Base-by-base conservation (phyloP, 2,888 invertebrate genomes). In the Polyommatus iphigenia region DNA sequence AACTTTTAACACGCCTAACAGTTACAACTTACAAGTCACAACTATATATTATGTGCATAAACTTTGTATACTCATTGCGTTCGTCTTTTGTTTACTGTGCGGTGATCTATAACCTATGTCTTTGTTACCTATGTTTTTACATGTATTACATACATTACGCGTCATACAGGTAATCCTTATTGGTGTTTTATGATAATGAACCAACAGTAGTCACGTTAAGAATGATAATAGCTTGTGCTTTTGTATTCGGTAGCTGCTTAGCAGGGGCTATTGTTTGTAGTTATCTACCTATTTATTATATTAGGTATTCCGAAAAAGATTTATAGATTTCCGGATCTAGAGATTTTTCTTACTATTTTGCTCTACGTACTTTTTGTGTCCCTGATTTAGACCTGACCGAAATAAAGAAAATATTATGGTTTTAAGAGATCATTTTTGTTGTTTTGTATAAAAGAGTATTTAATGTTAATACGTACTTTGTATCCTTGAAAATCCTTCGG, bases 401-500 rank as follows among this genome's bases (percentile, higher is more conserved):
- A 54, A 54, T 54, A 54, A 54, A 15, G 18, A 1, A 15, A 54
- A 62, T 24, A 4, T 10, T 2, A 24, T 15, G 32, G 15, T 32
- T 18, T 15, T 54, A 54, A 15, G 4, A 32, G 18, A 15, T 32
- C 6, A 15, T 67, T 29, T 15, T 29, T 18, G 5, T 32, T 15
- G 67, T 32, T 4, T 13, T 13, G 24, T 24, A 67, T 29, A 32
- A 15, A 67, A 29, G 13, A 67, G 67, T 29, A 32, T 67, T 67
- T 18, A 67, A 67, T 41, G 24, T n/a, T 24, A 72, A 75, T 75
- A 75, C 75, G 7, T 75, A 75, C 75, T 29, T 50, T 75, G 29
- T 15, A 75, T 75, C 75, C 75, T 75, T 75, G 24, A 29, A 0
- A 75, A 75, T 75, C 75, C 50, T 75, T 73, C 29, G 67, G 6